Evolutionary conservation across 2,888 invertebrate genomes (phyloP).

Genomic region (Lypha dubia): DNA sequence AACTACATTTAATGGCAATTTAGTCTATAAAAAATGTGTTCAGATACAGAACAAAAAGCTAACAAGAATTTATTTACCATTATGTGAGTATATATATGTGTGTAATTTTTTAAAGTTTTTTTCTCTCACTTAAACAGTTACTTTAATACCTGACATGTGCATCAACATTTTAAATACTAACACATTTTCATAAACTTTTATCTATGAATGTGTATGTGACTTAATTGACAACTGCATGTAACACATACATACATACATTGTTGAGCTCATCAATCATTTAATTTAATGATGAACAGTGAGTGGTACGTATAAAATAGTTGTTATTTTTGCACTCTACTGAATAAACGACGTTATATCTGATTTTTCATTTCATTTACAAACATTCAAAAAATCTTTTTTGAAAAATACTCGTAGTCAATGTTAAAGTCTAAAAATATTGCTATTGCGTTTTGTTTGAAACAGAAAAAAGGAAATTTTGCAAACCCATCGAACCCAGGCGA

Average conservation of each 20-base stretch:
- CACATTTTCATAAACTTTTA: not conserved
- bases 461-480: too few species aligned
- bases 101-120: too few species aligned
- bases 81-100: not conserved
- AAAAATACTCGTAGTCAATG: too few species aligned
- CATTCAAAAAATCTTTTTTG: not conserved
- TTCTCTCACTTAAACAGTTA: too few species aligned
- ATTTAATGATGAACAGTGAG: slow-evolving; percentile 51
- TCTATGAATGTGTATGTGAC: not conserved
- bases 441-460: too few species aligned
- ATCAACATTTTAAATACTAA: slow-evolving; percentile 14
- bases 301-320: slow-evolving; percentile 4
- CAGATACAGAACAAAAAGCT: slow-evolving; percentile 13
- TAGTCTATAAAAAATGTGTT: slow-evolving; percentile 52
- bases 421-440: too few species aligned
- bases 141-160: slow-evolving; percentile 21
- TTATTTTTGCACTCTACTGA: not conserved
- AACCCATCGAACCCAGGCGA: too few species aligned
- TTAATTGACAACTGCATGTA: slow-evolving; percentile 58
- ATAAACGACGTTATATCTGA: not conserved
- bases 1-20: slow-evolving; percentile 56
- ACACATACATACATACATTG: slow-evolving; percentile 6
- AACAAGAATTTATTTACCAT: slow-evolving; percentile 9
- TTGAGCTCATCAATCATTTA: slow-evolving; percentile 70
- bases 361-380: not conserved